Evolutionary conservation across 2,888 invertebrate genomes (phyloP).

Genomic region (Sarcophaga subvicina): DNA sequence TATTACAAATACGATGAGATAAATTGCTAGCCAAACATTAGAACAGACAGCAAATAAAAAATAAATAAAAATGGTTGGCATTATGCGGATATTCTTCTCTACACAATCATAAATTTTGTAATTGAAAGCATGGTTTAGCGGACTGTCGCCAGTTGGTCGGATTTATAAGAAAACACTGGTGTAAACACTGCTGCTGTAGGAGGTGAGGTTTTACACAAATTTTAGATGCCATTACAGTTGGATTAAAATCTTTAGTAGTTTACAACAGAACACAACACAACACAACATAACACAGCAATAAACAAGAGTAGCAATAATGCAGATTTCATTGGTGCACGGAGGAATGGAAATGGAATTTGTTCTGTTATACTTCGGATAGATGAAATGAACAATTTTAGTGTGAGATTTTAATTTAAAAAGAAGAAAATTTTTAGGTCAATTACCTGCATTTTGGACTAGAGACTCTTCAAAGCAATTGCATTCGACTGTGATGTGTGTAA

Average conservation of each 20-base stretch:
- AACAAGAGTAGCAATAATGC: not conserved
- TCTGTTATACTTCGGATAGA: too few species aligned
- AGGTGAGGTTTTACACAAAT: conserved; percentile 38
- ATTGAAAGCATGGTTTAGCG: not conserved
- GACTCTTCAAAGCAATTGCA: too few species aligned
- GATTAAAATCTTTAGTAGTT: conserved; percentile 35
- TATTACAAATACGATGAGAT: conserved; percentile 29
- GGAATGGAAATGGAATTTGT: not conserved
- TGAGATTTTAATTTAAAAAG: too few species aligned
- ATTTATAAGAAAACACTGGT: conserved; percentile 43
- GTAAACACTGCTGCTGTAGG: conserved; percentile 30
- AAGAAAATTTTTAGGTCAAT: too few species aligned
- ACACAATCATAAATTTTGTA: conserved; percentile 37
- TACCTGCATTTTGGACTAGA: too few species aligned
- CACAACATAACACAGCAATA: not conserved
- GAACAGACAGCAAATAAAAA: not conserved
- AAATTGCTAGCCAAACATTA: conserved; percentile 9
- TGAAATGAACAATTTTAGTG: not conserved
- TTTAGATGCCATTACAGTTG: conserved; percentile 49
- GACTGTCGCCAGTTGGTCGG: conserved; percentile 58
- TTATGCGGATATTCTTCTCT: conserved; percentile 24
- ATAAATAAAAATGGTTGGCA: conserved; percentile 16
- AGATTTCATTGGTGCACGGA: not conserved
- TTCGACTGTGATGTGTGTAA: too few species aligned
- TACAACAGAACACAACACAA: not conserved